Conservation (phyloP, 2,113 vertebrate species). For the Eidolon helvum region DNA sequence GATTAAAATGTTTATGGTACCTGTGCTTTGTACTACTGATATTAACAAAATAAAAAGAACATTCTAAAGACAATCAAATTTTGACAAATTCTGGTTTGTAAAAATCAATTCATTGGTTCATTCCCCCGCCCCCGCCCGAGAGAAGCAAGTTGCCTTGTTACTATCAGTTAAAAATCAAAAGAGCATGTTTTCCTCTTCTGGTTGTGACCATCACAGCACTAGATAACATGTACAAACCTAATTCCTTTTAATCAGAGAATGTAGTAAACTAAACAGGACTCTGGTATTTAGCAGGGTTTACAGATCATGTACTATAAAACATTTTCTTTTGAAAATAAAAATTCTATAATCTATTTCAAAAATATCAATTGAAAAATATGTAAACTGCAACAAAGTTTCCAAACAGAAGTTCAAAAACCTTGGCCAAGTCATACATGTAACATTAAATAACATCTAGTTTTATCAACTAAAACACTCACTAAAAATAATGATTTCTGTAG, state of each 20-base stretch:
- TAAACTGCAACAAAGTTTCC: slow-evolving; percentile 36
- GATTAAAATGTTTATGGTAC: slow-evolving; percentile 44
- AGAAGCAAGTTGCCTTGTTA: slow-evolving; percentile 39
- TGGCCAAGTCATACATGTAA: slow-evolving; percentile 53
- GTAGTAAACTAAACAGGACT: slow-evolving; percentile 11
- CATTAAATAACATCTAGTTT: slow-evolving; percentile 51
- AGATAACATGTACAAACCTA: slow-evolving; percentile 27
- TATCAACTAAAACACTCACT: slow-evolving; percentile 48
- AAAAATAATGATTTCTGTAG: slow-evolving; percentile 44
- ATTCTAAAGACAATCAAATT: slow-evolving; percentile 55
- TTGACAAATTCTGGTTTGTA: slow-evolving; percentile 51
- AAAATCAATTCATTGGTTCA: slow-evolving; percentile 56
- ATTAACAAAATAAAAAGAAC: slow-evolving; percentile 49
- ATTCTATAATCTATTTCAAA: slow-evolving; percentile 37
- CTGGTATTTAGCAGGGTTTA: background rate
- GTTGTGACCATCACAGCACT: slow-evolving; percentile 18
- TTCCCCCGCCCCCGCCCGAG: background rate
- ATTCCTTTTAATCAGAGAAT: slow-evolving; percentile 35
- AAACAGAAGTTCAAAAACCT: slow-evolving; percentile 57
- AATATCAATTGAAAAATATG: slow-evolving; percentile 32
- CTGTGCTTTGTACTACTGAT: slow-evolving; percentile 40
- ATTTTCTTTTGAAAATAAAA: slow-evolving; percentile 56
- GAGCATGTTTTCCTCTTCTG: background rate
- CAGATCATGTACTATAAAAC: slow-evolving; percentile 8
- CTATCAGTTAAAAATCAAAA: slow-evolving; percentile 58